Percentiles rank a stretch among this genome's conserved stretches.
These are phyloP conservation scores for Diphyllodes magnificus DNA, from an alignment of 2,113 vertebrate genomes.

Conservation along the genomic window DNA sequence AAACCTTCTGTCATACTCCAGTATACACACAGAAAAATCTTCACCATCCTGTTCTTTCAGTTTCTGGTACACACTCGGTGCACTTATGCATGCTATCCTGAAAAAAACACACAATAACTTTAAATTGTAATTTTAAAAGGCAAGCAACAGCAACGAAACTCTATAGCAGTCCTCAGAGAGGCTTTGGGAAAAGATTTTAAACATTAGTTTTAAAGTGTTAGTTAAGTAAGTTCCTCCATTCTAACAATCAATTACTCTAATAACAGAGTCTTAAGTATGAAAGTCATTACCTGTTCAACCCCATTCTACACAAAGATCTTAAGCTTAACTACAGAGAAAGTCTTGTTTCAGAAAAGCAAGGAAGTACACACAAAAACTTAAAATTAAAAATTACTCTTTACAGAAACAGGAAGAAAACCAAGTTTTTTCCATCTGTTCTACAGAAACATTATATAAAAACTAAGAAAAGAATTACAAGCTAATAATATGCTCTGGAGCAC, in stretches of 20 bases:
- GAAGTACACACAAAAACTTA: not conserved
- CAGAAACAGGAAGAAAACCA: not conserved
- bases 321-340: not conserved
- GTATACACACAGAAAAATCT: slow-evolving; percentile 66
- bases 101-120: not conserved
- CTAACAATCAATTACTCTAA: not conserved
- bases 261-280: not conserved
- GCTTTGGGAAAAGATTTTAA: not conserved
- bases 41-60: slow-evolving; percentile 74
- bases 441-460: not conserved
- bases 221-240: not conserved
- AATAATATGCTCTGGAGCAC: not conserved
- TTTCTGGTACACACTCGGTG: slow-evolving; percentile 92
- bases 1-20: slow-evolving; percentile 92
- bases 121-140: not conserved
- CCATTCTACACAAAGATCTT: not conserved
- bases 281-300: not conserved
- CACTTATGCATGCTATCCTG: slow-evolving; percentile 91
- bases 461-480: not conserved
- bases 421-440: not conserved
- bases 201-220: not conserved
- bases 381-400: not conserved
- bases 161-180: not conserved
- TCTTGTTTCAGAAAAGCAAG: not conserved
- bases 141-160: not conserved